Base-by-base conservation (phyloP, 2,113 vertebrate species). In the Protomyctophum bolini region DNA sequence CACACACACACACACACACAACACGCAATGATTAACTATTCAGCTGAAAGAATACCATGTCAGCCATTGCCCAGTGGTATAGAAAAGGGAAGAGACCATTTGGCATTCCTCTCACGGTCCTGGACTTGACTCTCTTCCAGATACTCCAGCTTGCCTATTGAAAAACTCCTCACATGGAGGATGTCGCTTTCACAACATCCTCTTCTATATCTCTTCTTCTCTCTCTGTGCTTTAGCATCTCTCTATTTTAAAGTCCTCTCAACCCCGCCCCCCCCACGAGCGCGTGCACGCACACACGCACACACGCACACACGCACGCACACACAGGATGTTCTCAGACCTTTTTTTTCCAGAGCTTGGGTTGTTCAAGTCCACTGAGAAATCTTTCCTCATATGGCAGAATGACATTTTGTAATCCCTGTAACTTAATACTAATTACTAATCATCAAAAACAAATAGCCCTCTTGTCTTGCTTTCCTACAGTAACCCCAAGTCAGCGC, bases 41-140 rank as follows among this genome's bases (percentile, higher is more conserved):
- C 71, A 66, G 68, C 68, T 54, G 68, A 69, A 80, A 63, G 79
- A 73, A 75, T 47, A 82, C 72, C 61, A 68, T 76, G 72, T 85
- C 68, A 77, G 81, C 77, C 62, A 64, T 76, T 75, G 68, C 81
- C 77, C 69, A 29, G 66, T 64, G 72, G 65, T 72, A 67, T 72
- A 67, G 28, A 10, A 15, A 58, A 63, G 63, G 28, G 66, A 68
- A 79, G 59, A 71, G 60, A 83, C 71, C 79, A 73, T 86, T 89
- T 88, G 64, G 77, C 77, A 86, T 90, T 86, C 83, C 62, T 83
- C 83, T 81, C 63, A 11, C 64, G 69, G 74, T 75, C 75, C 81
- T 72, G 73, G 33, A 41, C 78, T 71, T 72, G 64, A 51, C 73
- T 81, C 78, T 80, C 75, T 77, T 84, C 82, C 80, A 58, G 83